phyloP scores from a whole-genome alignment of 2,888 invertebrate species.

The Brachypalpus laphriformis region DNA sequence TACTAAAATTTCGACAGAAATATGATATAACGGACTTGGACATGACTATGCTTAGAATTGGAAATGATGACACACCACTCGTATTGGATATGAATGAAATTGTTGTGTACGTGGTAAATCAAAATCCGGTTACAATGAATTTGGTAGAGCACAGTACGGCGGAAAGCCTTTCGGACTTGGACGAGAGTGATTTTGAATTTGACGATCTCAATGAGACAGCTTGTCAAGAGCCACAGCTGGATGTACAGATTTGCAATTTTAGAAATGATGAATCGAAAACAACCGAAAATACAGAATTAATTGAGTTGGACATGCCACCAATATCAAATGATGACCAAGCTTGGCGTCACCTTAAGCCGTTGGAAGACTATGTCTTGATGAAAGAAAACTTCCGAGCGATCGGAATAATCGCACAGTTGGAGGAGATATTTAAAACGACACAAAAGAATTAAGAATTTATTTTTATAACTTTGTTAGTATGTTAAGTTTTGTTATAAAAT shows the following conservation, averaged over 20 bases:
- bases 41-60: conserved; percentile 40
- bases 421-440: conserved; percentile 77
- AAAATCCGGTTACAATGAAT: too few relatives aligned
- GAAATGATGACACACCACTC: background rate
- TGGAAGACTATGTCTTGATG: conserved; percentile 80
- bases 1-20: conserved; percentile 26
- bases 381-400: conserved; percentile 81
- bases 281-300: too few relatives aligned
- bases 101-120: conserved; percentile 10
- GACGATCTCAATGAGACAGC: background rate
- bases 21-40: conserved; percentile 48
- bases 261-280: background rate
- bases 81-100: conserved; percentile 36
- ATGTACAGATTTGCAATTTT: background rate
- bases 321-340: conserved; percentile 77
- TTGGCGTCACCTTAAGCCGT: conserved; percentile 78
- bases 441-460: background rate
- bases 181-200: background rate
- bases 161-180: background rate
- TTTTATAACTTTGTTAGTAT: background rate
- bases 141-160: too few relatives aligned
- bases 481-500: background rate
- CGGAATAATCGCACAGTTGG: conserved; percentile 79
- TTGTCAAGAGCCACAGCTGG: background rate
- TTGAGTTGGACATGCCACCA: background rate